Evolutionary conservation across 2,113 vertebrate genomes (phyloP).

Genomic region (Microtus oregoni): DNA sequence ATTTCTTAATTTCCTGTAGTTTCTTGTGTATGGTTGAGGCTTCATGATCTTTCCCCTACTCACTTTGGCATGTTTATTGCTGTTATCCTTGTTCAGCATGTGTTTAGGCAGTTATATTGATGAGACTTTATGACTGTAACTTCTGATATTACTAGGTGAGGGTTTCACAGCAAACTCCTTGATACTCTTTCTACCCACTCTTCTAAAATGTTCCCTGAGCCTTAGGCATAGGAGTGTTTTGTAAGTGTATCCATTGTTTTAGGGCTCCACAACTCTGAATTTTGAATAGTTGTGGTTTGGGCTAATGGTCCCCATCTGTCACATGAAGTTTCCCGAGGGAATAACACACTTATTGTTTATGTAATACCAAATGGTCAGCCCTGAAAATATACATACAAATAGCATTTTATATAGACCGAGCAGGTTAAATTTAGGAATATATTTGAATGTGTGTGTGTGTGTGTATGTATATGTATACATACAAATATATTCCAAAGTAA

Average conservation of each 20-base stretch:
- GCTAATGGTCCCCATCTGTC: neutral
- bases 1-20: neutral
- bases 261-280: too few species aligned
- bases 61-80: neutral
- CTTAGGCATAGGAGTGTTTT: neutral
- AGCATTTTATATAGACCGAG: neutral
- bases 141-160: neutral
- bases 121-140: neutral
- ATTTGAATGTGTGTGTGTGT: neutral
- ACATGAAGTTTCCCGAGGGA: neutral
- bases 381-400: neutral
- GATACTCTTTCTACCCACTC: neutral
- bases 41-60: neutral
- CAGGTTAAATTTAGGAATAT: neutral
- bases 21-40: neutral
- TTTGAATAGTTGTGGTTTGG: too few species aligned
- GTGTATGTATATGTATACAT: too few species aligned
- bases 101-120: neutral
- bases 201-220: neutral
- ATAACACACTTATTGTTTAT: neutral
- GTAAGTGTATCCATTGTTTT: neutral
- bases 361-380: neutral
- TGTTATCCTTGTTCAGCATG: neutral
- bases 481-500: neutral
- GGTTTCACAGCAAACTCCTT: neutral